Evolutionary conservation across 2,797 vertebrate genomes (phyloP).

Genomic region (Paramormyrops hopkinsi): DNA sequence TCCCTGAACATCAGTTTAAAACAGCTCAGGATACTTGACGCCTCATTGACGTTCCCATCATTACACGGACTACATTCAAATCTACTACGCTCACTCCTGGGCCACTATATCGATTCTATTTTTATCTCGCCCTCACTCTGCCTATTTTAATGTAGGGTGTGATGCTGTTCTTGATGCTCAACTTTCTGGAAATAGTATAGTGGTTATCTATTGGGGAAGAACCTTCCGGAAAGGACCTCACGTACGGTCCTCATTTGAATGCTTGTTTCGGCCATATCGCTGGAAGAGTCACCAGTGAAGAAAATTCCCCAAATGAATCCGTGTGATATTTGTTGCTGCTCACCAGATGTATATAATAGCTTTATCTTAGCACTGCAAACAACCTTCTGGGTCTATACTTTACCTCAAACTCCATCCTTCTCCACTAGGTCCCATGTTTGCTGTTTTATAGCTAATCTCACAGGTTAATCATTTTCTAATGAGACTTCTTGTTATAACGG

Average conservation of each 20-base stretch:
- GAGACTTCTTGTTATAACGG: neutral
- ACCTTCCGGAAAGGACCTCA: neutral
- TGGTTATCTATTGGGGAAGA: neutral
- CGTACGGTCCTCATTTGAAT: neutral
- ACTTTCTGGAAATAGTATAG: neutral
- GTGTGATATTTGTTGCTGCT: neutral
- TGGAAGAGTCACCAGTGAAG: neutral
- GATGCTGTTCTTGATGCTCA: neutral
- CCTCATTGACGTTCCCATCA: neutral
- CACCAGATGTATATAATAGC: neutral
- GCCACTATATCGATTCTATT: neutral
- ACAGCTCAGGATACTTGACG: neutral
- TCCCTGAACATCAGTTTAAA: neutral
- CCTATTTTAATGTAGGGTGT: neutral
- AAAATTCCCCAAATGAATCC: neutral
- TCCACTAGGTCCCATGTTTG: neutral
- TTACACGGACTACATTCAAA: neutral
- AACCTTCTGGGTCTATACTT: neutral
- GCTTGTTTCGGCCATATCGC: neutral
- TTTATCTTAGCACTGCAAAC: neutral
- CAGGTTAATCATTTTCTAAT: slow-evolving; percentile 6
- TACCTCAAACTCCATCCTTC: neutral
- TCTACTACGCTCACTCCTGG: neutral
- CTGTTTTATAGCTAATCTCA: neutral
- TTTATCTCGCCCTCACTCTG: neutral